These are phyloP conservation scores for Triplophysa tibetana DNA, from an alignment of 2,113 vertebrate species.

Conservation along the genomic window DNA sequence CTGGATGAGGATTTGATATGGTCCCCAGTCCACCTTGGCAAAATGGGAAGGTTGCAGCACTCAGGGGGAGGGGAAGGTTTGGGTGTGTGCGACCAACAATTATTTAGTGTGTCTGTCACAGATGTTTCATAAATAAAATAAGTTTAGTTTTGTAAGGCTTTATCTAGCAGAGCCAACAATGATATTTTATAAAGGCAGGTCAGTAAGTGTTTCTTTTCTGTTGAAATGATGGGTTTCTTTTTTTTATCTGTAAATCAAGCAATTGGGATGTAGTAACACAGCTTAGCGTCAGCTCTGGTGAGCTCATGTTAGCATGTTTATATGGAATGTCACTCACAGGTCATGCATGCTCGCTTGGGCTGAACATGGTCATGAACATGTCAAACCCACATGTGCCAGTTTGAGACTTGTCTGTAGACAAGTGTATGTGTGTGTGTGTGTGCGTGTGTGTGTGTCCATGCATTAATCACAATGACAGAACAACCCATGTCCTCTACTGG, in stretches of 20 bases:
- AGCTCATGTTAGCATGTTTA: conserved; percentile 50
- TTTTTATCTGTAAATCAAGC: conserved; percentile 11
- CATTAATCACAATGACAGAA: conserved; percentile 73
- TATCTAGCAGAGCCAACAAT: background rate
- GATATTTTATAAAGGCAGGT: background rate
- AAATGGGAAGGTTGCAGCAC: conserved; percentile 47
- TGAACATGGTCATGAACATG: conserved; percentile 48
- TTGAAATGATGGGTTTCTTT: background rate
- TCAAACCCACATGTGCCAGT: conserved; percentile 53
- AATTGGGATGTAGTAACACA: background rate
- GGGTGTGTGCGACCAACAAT: background rate
- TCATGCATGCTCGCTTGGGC: conserved; percentile 51
- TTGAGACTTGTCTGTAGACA: conserved; percentile 62
- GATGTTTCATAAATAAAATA: background rate
- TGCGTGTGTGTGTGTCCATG: conserved; percentile 60
- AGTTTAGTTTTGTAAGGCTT: background rate
- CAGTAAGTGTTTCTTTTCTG: background rate
- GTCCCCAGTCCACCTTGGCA: conserved; percentile 55
- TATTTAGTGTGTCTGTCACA: background rate
- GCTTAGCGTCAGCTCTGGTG: conserved; percentile 2
- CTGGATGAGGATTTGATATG: conserved; percentile 74
- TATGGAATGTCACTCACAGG: conserved; percentile 62
- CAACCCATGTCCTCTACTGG: conserved; percentile 61
- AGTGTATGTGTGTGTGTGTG: conserved; percentile 39
- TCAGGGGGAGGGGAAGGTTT: conserved; percentile 29